phyloP scores from a whole-genome alignment of 2,888 invertebrate genomes.

The Onthophagus sagittarius region DNA sequence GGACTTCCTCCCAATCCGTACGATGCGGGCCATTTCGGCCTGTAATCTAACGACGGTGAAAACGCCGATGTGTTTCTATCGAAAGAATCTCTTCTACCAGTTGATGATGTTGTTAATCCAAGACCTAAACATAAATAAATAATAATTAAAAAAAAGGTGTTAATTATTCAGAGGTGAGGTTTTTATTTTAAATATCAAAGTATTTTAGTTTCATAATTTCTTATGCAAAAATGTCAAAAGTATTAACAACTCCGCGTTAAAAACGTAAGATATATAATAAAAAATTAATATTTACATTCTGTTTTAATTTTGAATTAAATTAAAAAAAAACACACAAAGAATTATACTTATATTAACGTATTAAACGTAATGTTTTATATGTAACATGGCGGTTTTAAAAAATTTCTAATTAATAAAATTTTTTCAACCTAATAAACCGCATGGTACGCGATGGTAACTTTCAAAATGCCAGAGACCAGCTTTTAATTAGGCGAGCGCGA shows the following conservation, averaged over 20 bases:
- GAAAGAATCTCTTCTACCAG: conserved; percentile 73
- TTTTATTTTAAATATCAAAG: neutral
- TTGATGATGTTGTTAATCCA: conserved; percentile 62
- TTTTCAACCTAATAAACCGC: neutral
- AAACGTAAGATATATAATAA: neutral
- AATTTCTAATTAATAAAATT: no score
- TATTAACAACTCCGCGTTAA: neutral
- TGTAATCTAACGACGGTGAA: conserved; percentile 70
- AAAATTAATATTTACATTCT: no score
- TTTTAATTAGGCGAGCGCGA: neutral
- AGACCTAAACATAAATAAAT: conserved; percentile 49
- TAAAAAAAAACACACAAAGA: no score
- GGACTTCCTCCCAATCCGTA: conserved; percentile 53
- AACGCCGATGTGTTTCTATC: conserved; percentile 73
- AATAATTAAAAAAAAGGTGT: neutral
- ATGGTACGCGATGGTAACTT: neutral
- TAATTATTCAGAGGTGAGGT: neutral
- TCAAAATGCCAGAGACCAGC: neutral
- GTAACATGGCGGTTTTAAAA: neutral
- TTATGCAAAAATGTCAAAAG: neutral
- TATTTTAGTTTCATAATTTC: neutral
- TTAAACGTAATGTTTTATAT: no score
- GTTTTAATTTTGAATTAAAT: no score
- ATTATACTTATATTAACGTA: no score
- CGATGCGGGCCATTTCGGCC: conserved; percentile 57